phyloP scores from a whole-genome alignment of 1,140 invertebrate genomes.

The Papilio dardanus region DNA sequence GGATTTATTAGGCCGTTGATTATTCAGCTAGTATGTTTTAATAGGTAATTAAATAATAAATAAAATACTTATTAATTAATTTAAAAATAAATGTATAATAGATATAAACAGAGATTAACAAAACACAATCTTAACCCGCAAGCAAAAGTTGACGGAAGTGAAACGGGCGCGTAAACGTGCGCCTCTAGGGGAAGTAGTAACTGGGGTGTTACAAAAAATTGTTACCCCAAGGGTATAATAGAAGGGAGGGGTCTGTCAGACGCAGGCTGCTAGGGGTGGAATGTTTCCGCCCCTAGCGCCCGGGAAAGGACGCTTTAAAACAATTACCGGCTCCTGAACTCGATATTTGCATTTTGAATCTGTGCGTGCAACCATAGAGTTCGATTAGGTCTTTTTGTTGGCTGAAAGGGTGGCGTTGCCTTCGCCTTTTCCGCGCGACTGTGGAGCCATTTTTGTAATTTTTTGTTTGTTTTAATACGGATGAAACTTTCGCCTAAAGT shows the following conservation, averaged over 20 bases:
- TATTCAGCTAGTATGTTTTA: neutral
- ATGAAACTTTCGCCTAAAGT: neutral
- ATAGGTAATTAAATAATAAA: neutral
- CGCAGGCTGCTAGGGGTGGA: slow-evolving; percentile 53
- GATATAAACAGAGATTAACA: neutral
- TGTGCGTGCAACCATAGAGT: slow-evolving; percentile 38
- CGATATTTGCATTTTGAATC: slow-evolving; percentile 65
- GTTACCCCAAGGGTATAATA: slow-evolving; percentile 54
- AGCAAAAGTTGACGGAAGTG: slow-evolving; percentile 36
- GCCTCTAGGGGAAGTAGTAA: slow-evolving; percentile 50
- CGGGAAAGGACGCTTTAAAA: slow-evolving; percentile 53
- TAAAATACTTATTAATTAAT: slow-evolving; percentile 1
- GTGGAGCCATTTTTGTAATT: slow-evolving; percentile 27
- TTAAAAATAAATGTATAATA: neutral
- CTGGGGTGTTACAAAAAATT: slow-evolving; percentile 70
- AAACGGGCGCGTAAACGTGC: slow-evolving; percentile 40
- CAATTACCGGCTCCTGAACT: slow-evolving; percentile 58
- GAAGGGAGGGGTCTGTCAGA: slow-evolving; percentile 60
- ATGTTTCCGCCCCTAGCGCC: slow-evolving; percentile 46
- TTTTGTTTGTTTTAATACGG: neutral
- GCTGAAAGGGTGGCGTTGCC: slow-evolving; percentile 40
- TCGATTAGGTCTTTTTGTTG: slow-evolving; percentile 44
- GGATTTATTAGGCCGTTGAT: too few relatives aligned
- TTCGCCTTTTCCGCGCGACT: slow-evolving; percentile 34
- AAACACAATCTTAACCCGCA: slow-evolving; percentile 30